phyloP scores from a whole-genome alignment of 1,140 invertebrate genomes.

The Pseudachorutes palmiensis region DNA sequence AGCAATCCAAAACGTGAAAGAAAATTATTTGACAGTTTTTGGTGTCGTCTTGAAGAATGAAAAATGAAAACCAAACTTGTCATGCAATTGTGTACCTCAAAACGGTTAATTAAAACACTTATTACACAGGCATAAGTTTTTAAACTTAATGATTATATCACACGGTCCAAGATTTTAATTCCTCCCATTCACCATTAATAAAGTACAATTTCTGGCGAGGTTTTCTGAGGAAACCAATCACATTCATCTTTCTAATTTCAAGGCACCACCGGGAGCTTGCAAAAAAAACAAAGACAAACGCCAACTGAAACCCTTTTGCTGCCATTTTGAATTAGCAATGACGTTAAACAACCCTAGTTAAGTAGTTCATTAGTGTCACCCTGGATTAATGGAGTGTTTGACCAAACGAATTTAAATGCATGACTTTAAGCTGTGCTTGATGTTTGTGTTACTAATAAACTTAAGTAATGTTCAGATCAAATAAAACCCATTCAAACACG shows the following conservation, averaged over 20 bases:
- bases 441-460: background rate
- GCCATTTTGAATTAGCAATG: background rate
- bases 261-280: background rate
- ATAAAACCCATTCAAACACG: no score
- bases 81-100: no score
- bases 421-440: background rate
- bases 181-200: no score
- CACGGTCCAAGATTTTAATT: no score
- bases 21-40: constrained; percentile 1
- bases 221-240: no score
- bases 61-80: background rate
- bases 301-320: no score
- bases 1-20: background rate
- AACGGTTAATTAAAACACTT: no score
- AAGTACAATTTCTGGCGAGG: no score
- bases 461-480: no score
- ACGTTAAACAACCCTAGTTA: background rate
- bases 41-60: background rate
- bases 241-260: background rate
- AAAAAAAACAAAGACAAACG: background rate
- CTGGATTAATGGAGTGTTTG: background rate
- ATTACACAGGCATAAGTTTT: no score
- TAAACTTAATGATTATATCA: no score
- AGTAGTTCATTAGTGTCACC: background rate
- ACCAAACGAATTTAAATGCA: background rate